Evolutionary conservation across 2,113 vertebrate species (phyloP).

Genomic region (Laterallus jamaicensis): DNA sequence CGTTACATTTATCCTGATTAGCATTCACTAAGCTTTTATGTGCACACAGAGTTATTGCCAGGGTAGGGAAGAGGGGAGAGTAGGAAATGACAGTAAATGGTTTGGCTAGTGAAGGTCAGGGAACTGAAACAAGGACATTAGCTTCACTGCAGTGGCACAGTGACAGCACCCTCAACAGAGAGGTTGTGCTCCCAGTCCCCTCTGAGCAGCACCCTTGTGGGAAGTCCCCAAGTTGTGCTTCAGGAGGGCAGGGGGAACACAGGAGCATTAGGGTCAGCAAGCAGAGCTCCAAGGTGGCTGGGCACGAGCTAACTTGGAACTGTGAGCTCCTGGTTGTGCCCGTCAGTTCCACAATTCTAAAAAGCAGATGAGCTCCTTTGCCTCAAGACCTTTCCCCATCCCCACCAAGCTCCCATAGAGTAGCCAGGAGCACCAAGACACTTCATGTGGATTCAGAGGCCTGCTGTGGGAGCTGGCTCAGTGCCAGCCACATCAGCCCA

Average conservation of each 20-base stretch:
- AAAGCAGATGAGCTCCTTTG: neutral
- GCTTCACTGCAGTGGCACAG: neutral
- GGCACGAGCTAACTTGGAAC: neutral
- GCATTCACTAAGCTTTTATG: constrained; percentile 55
- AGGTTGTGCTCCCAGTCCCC: neutral
- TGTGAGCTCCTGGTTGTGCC: neutral
- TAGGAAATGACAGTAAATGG: neutral
- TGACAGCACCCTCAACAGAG: neutral
- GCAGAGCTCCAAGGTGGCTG: neutral
- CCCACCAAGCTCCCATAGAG: neutral
- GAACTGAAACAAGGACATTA: neutral
- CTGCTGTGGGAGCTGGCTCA: neutral
- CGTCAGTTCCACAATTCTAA: neutral
- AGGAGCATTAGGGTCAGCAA: rapidly evolving
- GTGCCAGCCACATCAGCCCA: neutral
- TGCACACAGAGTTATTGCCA: constrained; percentile 18
- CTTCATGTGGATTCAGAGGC: rapidly evolving
- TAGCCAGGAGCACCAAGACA: neutral
- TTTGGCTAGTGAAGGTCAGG: constrained; percentile 40
- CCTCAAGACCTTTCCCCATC: too few species aligned
- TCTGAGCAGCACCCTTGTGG: neutral
- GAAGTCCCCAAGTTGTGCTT: neutral
- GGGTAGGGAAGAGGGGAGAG: neutral
- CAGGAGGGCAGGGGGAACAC: neutral
- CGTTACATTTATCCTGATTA: constrained; percentile 51